Evolutionary conservation across 2,113 vertebrate genomes (phyloP).

Genomic region (Oryctolagus cuniculus): DNA sequence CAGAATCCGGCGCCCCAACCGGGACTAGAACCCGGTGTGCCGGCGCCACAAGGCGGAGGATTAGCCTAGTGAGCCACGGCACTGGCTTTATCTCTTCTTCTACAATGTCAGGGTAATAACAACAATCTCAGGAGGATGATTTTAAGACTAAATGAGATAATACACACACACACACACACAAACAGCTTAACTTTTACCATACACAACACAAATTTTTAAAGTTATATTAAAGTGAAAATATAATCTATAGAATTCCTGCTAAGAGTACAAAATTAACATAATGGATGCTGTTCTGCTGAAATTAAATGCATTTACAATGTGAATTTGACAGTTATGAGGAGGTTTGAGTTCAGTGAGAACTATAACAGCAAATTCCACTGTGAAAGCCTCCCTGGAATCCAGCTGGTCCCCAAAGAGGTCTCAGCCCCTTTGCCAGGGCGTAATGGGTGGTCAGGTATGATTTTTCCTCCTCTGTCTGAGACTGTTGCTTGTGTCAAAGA

Average conservation of each 20-base stretch:
- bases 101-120: neutral
- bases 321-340: neutral
- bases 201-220: neutral
- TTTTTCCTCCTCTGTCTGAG: neutral
- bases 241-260: neutral
- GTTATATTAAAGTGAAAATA: constrained; percentile 12
- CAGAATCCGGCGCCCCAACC: too few species aligned
- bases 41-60: too few species aligned
- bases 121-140: neutral
- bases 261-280: neutral
- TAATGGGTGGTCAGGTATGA: too few species aligned
- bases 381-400: neutral
- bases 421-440: neutral
- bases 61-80: too few species aligned
- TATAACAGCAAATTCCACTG: neutral
- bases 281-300: neutral
- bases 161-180: neutral
- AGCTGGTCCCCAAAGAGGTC: neutral
- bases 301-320: neutral
- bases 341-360: neutral
- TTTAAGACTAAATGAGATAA: neutral
- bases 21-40: too few species aligned
- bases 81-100: too few species aligned
- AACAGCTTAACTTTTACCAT: neutral
- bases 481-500: neutral